Evolutionary conservation across 2,888 invertebrate genomes (phyloP), one percentile per base, ranked within the genome.

Genomic region (Drosophila flavopinicola): DNA sequence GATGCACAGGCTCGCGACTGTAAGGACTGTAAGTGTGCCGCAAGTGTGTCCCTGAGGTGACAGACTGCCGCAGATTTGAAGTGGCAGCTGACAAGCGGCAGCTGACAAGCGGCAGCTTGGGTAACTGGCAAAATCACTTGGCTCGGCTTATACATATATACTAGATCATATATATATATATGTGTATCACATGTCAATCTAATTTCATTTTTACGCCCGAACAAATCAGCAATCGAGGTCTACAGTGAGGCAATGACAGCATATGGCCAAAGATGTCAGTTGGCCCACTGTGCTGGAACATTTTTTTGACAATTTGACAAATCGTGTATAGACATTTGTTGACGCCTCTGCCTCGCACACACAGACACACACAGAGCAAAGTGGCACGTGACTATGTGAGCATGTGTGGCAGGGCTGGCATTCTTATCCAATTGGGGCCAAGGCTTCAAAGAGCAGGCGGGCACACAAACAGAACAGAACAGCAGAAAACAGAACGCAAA

Each of bases 131-230:
- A 56, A 57, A 68, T 77, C 63, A 61, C 52, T 38, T 49, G 47
- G 30, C 47, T 44, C 37, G n/a, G n/a, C 33, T 45, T 20, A 20
- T n/a, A n/a, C n/a, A n/a, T n/a, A n/a, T n/a, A n/a, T n/a, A n/a
- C n/a, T n/a, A n/a, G n/a, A n/a, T n/a, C n/a, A n/a, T n/a, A 33
- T 13, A 15, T 47, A 47, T 27, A 59, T 48, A 49, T 48, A 44
- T 72, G 80, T 83, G 73, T 87, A 87, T 86, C 83, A 85, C 75
- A 76, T 85, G 76, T 85, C 87, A 87, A 87, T 87, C 82, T 88
- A 85, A 87, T 87, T 87, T 87, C 75, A 80, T 84, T 88, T 78
- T 78, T 78, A 73, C 70, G 78, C 85, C 77, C 78, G 60, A 88
- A 58, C 74, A 83, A 58, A 53, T 66, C 63, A 27, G 42, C 45